A percentile compares a stretch with the other conserved stretches of the same genome.
These are phyloP conservation scores for Lethocerus indicus DNA, from an alignment of 1,140 invertebrate genomes.

Conservation along the genomic window DNA sequence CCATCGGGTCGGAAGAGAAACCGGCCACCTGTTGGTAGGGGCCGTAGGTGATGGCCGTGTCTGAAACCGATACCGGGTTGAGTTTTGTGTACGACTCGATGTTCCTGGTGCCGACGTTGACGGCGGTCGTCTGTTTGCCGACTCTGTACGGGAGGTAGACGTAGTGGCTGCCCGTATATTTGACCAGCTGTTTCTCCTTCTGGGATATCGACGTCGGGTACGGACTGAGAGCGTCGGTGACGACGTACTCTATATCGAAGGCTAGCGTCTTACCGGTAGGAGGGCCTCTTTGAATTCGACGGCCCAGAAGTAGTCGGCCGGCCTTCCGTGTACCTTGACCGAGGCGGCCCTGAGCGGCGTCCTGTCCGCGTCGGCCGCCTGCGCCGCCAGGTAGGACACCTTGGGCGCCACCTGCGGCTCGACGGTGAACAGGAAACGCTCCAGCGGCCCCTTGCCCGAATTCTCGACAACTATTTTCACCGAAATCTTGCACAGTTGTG, in stretches of 20 bases:
- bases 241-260: conserved; percentile 54
- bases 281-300: conserved; percentile 43
- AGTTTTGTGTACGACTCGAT: conserved; percentile 75
- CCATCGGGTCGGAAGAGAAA: conserved; percentile 43
- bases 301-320: conserved; percentile 27
- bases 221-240: conserved; percentile 55
- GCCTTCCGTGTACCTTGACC: conserved; percentile 29
- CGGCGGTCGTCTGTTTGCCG: conserved; percentile 58
- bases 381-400: conserved; percentile 54
- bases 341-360: conserved; percentile 39
- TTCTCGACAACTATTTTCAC: conserved; percentile 70
- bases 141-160: conserved; percentile 69
- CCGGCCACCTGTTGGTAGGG: conserved; percentile 60
- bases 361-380: conserved; percentile 37
- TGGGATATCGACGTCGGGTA: conserved; percentile 79
- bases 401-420: conserved; percentile 41
- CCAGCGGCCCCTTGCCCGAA: conserved; percentile 45
- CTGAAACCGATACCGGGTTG: conserved; percentile 64
- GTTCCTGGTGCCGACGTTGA: conserved; percentile 56
- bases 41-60: conserved; percentile 70
- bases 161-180: conserved; percentile 70
- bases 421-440: conserved; percentile 51
- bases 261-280: conserved; percentile 36
- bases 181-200: conserved; percentile 83
- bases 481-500: conserved; percentile 72